These are phyloP conservation scores for Drosophila quasianomalipes DNA, from an alignment of 2,888 invertebrate genomes.

Conservation along the genomic window DNA sequence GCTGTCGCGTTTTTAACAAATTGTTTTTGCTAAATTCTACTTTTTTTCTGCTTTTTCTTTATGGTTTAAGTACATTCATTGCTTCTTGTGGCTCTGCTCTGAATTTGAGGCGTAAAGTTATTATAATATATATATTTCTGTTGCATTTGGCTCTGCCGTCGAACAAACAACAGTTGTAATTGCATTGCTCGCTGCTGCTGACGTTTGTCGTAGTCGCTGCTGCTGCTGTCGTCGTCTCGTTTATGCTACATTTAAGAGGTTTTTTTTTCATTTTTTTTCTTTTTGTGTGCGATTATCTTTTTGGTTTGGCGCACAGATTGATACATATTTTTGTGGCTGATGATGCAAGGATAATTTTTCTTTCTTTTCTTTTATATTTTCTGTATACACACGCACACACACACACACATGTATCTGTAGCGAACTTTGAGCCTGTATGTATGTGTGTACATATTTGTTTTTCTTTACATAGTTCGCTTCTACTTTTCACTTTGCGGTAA, in stretches of 20 bases:
- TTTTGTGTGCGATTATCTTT: conserved; percentile 63
- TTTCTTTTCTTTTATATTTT: conserved; percentile 52
- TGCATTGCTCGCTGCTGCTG: conserved; percentile 61
- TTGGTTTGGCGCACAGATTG: conserved; percentile 32
- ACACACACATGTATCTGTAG: conserved; percentile 56
- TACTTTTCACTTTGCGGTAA: conserved; percentile 61
- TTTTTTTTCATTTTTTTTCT: conserved; percentile 41
- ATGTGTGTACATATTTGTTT: conserved; percentile 41
- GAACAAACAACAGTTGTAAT: conserved; percentile 35
- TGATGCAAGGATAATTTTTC: conserved; percentile 71
- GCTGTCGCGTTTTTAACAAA: conserved; percentile 74
- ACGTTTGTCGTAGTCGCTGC: conserved; percentile 64
- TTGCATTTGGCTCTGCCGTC: conserved; percentile 6
- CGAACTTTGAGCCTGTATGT: conserved; percentile 62
- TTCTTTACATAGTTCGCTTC: conserved; percentile 13
- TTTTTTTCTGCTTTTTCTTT: conserved; percentile 16
- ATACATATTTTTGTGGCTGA: conserved; percentile 26
- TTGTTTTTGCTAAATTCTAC: conserved; percentile 42
- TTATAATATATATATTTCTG: conserved; percentile 4
- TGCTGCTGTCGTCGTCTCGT: conserved; percentile 51
- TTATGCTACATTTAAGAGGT: conserved; percentile 63
- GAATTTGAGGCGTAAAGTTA: conserved; percentile 3
- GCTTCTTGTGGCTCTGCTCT: conserved; percentile 24
- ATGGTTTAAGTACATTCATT: conserved; percentile 11
- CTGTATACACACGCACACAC: conserved; percentile 62